phyloP scores from a whole-genome alignment of 2,888 invertebrate species.

The Cephus spinipes region DNA sequence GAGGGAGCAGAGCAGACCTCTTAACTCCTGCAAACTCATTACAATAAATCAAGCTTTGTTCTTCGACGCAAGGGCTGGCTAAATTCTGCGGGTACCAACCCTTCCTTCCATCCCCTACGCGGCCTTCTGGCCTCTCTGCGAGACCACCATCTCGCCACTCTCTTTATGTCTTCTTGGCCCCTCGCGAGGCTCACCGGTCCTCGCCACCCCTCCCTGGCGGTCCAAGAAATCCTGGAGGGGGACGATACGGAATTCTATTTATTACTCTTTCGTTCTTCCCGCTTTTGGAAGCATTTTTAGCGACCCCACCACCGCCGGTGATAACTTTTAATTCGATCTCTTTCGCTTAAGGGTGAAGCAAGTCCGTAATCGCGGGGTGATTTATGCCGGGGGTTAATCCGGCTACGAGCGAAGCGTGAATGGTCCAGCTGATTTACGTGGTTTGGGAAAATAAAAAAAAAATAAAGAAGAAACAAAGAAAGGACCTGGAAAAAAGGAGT shows the following conservation, averaged over 20 bases:
- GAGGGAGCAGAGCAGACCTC: conserved; percentile 51
- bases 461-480: not conserved
- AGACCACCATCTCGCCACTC: conserved; percentile 9
- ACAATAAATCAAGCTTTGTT: conserved; percentile 68
- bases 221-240: not conserved
- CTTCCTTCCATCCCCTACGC: conserved; percentile 36
- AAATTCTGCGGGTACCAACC: conserved; percentile 60
- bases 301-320: not conserved
- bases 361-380: conserved; percentile 50
- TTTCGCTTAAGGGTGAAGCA: conserved; percentile 38
- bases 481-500: not conserved
- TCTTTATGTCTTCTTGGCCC: not conserved
- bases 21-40: conserved; percentile 67
- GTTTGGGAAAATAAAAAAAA: conserved; percentile 42
- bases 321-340: conserved; percentile 10
- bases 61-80: conserved; percentile 59
- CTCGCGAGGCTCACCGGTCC: not conserved
- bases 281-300: conserved; percentile 2
- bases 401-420: conserved; percentile 29
- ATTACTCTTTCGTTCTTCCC: not conserved
- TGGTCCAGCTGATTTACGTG: conserved; percentile 48
- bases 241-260: not conserved
- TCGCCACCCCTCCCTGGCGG: not conserved
- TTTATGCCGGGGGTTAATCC: conserved; percentile 51
- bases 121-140: conserved; percentile 18